Evolutionary conservation across 2,113 vertebrate genomes (phyloP).

Genomic region (Thamnaconus septentrionalis): DNA sequence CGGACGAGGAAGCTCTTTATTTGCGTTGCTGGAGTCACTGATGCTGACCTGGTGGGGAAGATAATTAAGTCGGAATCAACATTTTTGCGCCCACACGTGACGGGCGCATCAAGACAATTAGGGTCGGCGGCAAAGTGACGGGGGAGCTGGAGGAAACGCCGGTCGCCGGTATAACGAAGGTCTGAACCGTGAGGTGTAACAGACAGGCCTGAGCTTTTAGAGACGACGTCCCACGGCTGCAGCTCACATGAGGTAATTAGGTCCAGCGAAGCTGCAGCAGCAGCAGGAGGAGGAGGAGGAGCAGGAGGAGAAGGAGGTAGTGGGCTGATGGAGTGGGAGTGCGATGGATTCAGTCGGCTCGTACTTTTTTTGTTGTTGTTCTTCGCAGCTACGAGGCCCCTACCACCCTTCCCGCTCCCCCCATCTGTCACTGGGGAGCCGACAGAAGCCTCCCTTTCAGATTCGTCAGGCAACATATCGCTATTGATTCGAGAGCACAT

Average conservation of each 20-base stretch:
- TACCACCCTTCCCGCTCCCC: slow-evolving; percentile 24
- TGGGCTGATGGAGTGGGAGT: slow-evolving; percentile 55
- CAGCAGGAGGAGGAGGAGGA: too few species aligned
- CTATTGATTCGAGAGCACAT: slow-evolving; percentile 62
- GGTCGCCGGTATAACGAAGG: slow-evolving; percentile 32
- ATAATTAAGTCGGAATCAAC: slow-evolving; percentile 69
- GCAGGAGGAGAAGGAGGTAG: slow-evolving; percentile 33
- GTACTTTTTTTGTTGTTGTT: slow-evolving; percentile 45
- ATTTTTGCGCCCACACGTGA: slow-evolving; percentile 55
- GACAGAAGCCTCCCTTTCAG: slow-evolving; percentile 50
- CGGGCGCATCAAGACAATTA: slow-evolving; percentile 62
- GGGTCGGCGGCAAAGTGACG: slow-evolving; percentile 30
- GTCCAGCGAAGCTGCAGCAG: slow-evolving; percentile 45
- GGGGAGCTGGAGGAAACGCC: slow-evolving; percentile 27
- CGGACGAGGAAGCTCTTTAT: slow-evolving; percentile 55
- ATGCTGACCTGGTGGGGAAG: slow-evolving; percentile 56
- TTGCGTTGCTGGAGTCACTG: slow-evolving; percentile 58
- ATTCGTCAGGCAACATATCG: slow-evolving; percentile 47
- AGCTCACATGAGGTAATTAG: slow-evolving; percentile 67
- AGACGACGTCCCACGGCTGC: slow-evolving; percentile 51
- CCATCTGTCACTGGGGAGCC: slow-evolving; percentile 49
- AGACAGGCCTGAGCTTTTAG: slow-evolving; percentile 53
- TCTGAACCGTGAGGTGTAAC: slow-evolving; percentile 46
- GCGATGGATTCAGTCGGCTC: slow-evolving; percentile 57
- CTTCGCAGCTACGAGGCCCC: slow-evolving; percentile 58